These are phyloP conservation scores for Dolichoris vasculosae DNA, from an alignment of 1,140 invertebrate species.

Conservation along the genomic window DNA sequence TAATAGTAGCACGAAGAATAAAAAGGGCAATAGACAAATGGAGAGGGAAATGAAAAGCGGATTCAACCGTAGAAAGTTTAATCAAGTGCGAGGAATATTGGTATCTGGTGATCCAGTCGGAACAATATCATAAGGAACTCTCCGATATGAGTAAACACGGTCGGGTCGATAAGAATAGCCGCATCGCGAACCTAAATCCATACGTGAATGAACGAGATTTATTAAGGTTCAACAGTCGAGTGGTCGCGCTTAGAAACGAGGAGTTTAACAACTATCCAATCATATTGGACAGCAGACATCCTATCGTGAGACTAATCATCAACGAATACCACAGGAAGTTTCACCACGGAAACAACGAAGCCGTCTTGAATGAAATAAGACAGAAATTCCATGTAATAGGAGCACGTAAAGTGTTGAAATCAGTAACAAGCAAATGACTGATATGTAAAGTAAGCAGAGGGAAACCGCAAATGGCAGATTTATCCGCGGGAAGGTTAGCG, in stretches of 20 bases:
- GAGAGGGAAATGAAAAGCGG: too few relatives aligned
- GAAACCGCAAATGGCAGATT: slow-evolving; percentile 44
- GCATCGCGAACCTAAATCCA: not conserved
- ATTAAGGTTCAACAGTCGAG: not conserved
- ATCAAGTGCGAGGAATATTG: not conserved
- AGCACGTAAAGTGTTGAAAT: not conserved
- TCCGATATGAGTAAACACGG: too few relatives aligned
- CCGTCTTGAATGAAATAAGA: not conserved
- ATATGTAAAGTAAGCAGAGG: slow-evolving; percentile 14
- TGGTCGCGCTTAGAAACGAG: not conserved
- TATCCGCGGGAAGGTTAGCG: too few relatives aligned
- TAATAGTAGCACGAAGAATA: not conserved
- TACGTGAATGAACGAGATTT: not conserved
- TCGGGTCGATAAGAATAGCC: not conserved
- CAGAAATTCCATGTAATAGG: slow-evolving; percentile 1
- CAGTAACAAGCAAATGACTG: not conserved
- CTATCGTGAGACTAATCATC: not conserved
- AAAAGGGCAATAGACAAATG: too few relatives aligned
- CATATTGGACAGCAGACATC: not conserved
- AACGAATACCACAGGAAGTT: not conserved
- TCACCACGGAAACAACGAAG: not conserved
- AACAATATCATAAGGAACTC: not conserved
- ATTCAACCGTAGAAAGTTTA: too few relatives aligned
- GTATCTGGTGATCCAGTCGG: not conserved
- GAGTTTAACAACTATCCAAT: not conserved